These are phyloP conservation scores for Archips xylosteana DNA, from an alignment of 2,888 invertebrate species.

Conservation along the genomic window DNA sequence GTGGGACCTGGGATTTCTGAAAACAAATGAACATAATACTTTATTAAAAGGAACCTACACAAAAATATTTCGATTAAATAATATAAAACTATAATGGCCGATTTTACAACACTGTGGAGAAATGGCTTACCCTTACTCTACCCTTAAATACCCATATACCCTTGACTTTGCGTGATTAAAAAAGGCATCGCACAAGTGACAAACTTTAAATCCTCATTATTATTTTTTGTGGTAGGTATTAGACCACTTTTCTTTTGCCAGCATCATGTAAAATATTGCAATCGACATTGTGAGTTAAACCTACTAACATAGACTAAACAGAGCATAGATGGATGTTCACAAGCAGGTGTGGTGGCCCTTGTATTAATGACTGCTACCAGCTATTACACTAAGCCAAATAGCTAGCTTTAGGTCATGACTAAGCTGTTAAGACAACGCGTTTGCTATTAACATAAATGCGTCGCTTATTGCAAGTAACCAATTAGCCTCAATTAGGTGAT, in stretches of 20 bases:
- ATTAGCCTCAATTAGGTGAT: constrained; percentile 11
- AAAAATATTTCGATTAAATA: no score
- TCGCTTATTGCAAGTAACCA: constrained; percentile 4
- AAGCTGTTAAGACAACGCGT: constrained; percentile 15
- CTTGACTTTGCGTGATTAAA: no score
- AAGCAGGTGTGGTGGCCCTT: constrained; percentile 8
- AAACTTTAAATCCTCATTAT: no score
- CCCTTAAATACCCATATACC: no score
- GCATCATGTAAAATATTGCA: no score
- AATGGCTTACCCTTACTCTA: no score
- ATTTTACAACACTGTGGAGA: no score
- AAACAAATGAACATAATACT: constrained; percentile 37
- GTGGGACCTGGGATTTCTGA: constrained; percentile 92
- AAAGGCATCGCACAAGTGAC: no score
- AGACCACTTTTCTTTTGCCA: no score
- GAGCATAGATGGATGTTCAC: neutral
- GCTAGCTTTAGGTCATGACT: constrained; percentile 35
- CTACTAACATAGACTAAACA: neutral
- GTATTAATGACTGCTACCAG: constrained; percentile 20
- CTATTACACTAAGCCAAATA: constrained; percentile 32
- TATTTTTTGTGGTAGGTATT: no score
- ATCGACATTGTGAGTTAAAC: neutral
- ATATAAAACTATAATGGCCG: no score
- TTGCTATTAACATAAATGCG: constrained; percentile 16
- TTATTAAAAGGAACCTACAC: neutral